phyloP scores from a whole-genome alignment of 1,140 invertebrate genomes.

The Holotrichia oblita region DNA sequence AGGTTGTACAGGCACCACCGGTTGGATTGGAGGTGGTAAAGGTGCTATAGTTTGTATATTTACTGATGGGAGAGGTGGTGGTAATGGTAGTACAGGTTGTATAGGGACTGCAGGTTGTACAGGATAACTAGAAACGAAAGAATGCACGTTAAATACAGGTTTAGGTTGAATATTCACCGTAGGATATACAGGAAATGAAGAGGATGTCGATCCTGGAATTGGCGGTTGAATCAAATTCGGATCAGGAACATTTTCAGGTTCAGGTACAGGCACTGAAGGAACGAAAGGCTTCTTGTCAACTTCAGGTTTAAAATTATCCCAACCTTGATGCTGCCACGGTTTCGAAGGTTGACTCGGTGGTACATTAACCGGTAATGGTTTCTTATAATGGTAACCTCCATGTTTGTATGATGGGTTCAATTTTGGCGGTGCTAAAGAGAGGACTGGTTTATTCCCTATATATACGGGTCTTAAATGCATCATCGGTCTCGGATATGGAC shows the following conservation, averaged over 20 bases:
- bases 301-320: slow-evolving; percentile 27
- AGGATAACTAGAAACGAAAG: neutral
- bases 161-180: neutral
- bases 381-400: slow-evolving; percentile 11
- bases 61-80: neutral
- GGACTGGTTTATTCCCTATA: slow-evolving; percentile 16
- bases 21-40: neutral
- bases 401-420: slow-evolving; percentile 33
- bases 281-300: neutral
- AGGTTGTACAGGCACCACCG: slow-evolving; percentile 1
- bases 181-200: neutral
- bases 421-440: slow-evolving; percentile 33
- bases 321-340: slow-evolving; percentile 32
- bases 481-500: neutral
- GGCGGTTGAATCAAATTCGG: neutral
- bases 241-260: slow-evolving; percentile 14
- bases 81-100: neutral
- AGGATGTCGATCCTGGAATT: neutral
- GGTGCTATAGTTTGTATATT: slow-evolving; percentile 4
- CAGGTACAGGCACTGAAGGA: slow-evolving; percentile 20
- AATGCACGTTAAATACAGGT: neutral
- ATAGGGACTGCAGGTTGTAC: slow-evolving; percentile 3
- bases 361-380: slow-evolving; percentile 34
- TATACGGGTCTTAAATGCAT: neutral
- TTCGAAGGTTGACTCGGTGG: slow-evolving; percentile 18